Conservation (phyloP, 1,140 invertebrate genomes). For the Scaptomyza montana region DNA sequence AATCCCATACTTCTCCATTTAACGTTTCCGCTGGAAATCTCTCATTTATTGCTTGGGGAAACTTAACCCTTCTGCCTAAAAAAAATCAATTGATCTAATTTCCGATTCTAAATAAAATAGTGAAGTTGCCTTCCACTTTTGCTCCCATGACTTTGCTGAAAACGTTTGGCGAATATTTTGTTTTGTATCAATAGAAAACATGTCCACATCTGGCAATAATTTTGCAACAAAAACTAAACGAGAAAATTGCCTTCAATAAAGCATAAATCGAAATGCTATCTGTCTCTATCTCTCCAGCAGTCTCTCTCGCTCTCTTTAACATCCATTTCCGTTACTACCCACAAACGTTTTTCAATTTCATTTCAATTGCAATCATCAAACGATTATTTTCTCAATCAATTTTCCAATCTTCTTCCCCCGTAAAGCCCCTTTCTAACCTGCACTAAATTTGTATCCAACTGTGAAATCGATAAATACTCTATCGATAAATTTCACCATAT, state of each 20-base stretch:
- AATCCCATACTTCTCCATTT: conserved; percentile 10
- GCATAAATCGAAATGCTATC: conserved; percentile 62
- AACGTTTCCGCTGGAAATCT: conserved; percentile 22
- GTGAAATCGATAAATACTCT: conserved; percentile 64
- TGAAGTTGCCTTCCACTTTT: conserved; percentile 18
- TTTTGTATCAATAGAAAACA: conserved; percentile 58
- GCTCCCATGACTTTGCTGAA: conserved; percentile 33
- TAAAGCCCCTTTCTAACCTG: conserved; percentile 15
- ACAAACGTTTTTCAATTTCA: conserved; percentile 60
- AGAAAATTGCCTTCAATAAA: conserved; percentile 74
- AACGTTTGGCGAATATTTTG: conserved; percentile 5
- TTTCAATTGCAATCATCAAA: conserved; percentile 67
- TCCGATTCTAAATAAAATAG: conserved; percentile 41
- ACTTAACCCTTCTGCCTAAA: neutral
- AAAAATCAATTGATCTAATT: conserved; percentile 52
- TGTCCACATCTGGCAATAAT: conserved; percentile 71
- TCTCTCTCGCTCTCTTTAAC: conserved; percentile 2
- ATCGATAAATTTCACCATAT: conserved; percentile 35
- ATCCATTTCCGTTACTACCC: neutral
- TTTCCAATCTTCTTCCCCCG: conserved; percentile 7
- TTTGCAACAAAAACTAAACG: conserved; percentile 48
- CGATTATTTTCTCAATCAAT: conserved; percentile 38
- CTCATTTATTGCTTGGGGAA: conserved; percentile 29
- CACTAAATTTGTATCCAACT: conserved; percentile 28
- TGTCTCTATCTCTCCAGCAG: conserved; percentile 5